Base-by-base conservation (phyloP, 1,140 invertebrate species). In the Penaeus indicus region DNA sequence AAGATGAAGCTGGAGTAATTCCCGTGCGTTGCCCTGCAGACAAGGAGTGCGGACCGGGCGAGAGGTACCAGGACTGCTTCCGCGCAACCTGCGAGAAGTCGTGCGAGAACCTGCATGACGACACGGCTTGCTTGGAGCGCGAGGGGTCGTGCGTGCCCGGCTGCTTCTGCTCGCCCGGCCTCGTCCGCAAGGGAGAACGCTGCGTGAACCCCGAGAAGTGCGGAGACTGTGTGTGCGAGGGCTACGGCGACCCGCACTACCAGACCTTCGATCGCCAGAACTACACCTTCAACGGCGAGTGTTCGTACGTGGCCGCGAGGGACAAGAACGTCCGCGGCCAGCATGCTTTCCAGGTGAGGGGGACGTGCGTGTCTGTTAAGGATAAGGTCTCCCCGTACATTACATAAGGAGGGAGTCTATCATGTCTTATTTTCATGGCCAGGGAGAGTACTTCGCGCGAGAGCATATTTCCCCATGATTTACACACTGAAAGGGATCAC, bases 201-300 rank as follows among this genome's bases (percentile, higher is more conserved):
- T 97, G 97, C 91, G 94, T 97, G 1, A 93, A 94, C 77, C 95
- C 96, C 0, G 93, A 94, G 0, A 95, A 95, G 60, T 97, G 97
- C 91, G 93, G 95, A 83, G 96, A 97, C 92, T 97, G 97, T n/a
- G 93, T 95, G 16, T 98, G 97, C 92, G 94, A 94, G 42, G 95
- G 95, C 10, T 97, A 96, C 96, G 96, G 97, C 10, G 96, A 97
- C 91, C 97, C 96, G 1, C 97, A 98, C 92, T 96, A 97, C 91
- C 95, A 95, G 89, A 97, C 96, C 1, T 98, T 97, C 92, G 97
- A 98, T 93, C 96, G 95, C 0, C 94, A 94, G 27, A 93, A 94
- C 16, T 98, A 95, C 92, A 96, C 97, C 92, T 98, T 98, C 93
- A 96, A 98, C 92, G 97, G 97, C 61, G 94, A 97, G 91, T 97